Base-by-base conservation (phyloP, 2,113 vertebrate genomes). In the Orycteropus afer region DNA sequence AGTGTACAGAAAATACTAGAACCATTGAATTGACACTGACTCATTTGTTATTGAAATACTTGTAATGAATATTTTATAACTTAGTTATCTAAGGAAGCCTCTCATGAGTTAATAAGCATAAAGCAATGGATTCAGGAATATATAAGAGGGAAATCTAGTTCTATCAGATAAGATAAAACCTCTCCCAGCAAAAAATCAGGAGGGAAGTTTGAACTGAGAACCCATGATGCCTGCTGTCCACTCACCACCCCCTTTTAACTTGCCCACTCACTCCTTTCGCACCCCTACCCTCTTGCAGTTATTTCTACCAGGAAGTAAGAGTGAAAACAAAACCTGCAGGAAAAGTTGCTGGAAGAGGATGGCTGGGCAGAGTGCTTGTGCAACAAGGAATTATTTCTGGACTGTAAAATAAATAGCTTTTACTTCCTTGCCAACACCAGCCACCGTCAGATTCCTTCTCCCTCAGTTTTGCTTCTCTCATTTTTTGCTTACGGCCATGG, bases 291-390 rank as follows among this genome's bases (percentile, higher is more conserved):
- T 45, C 65, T 5, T 0, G 73, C 10, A 40, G 40, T 40, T 63
- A 1, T 82, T 76, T 67, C 18, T 34, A 11, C 2, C 4, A 27
- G 20, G 8, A 74, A 45, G 77, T 14, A 3, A 2, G 7, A 61
- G 0, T 14, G 8, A 55, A 1, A 80, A 2, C 0, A 18, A 2
- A 74, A 45, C 37, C 17, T 34, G 10, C 12, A 32, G 57, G 49
- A n/a, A 61, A 67, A 63, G 15, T 47, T 49, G 34, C 15, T 5
- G 15, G 37, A 47, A 80, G 47, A 71, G 59, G 1, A 4, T 45
- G 29, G 5, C 63, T 51, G 7, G 22, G 63, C 81, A 79, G 73
- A 55, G 18, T 17, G 29, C 29, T 11, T 6, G 1, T 4, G 9
- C 51, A 20, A 17, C 53, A 71, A 53, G 51, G 18, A 47, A 42